A percentile compares a stretch with the other conserved stretches of the same genome.
Evolutionary conservation across 2,797 vertebrate genomes (phyloP).

Genomic region (Micrastur ruficollis): DNA sequence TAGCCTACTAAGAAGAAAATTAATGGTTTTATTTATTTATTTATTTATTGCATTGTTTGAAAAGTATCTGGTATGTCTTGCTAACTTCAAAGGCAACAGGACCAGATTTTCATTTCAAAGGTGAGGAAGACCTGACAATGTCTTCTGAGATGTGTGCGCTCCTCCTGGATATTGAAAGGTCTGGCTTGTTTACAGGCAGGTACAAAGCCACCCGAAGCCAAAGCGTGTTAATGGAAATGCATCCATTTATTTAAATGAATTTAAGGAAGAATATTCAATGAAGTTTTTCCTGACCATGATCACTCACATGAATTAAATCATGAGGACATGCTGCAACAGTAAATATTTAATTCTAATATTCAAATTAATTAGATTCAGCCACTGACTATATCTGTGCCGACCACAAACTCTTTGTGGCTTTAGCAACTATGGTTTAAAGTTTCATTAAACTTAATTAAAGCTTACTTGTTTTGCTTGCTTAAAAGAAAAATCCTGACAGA

Average conservation of each 20-base stretch:
- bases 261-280: not conserved
- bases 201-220: not conserved
- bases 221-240: not conserved
- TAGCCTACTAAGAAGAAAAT: not conserved
- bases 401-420: not conserved
- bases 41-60: not conserved
- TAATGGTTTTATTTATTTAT: not conserved
- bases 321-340: not conserved
- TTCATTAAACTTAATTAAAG: not conserved
- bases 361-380: not conserved
- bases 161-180: rapidly evolving
- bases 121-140: not conserved
- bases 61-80: not conserved
- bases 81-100: not conserved
- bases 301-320: not conserved
- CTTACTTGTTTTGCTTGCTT: not conserved
- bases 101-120: not conserved
- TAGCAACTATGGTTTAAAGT: not conserved
- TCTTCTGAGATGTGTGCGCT: not conserved
- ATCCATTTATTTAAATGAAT: not conserved
- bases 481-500: not conserved
- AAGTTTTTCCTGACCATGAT: not conserved
- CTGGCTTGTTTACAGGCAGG: not conserved
- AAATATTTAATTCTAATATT: not conserved
- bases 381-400: not conserved